Percentiles rank a stretch among this genome's conserved stretches.
Conservation (phyloP, 2,888 invertebrate genomes). For the Dolichomitus sp. region DNA sequence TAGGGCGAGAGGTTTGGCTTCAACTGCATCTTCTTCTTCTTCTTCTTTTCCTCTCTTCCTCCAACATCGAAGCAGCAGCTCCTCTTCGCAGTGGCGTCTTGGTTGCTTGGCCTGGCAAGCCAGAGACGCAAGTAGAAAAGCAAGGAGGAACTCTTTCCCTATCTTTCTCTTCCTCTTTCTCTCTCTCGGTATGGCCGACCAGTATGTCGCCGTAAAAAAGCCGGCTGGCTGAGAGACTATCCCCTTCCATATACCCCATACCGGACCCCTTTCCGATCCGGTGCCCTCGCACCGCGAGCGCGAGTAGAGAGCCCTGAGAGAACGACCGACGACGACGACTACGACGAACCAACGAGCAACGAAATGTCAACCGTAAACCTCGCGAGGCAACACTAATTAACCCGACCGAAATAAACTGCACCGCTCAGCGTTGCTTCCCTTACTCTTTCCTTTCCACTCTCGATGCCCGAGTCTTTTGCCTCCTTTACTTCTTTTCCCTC, state of each 20-base stretch:
- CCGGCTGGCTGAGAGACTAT: constrained; percentile 75
- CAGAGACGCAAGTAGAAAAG: constrained; percentile 45
- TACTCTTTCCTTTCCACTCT: constrained; percentile 44
- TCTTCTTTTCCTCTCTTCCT: constrained; percentile 48
- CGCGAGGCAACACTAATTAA: constrained; percentile 86
- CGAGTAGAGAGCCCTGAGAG: constrained; percentile 29
- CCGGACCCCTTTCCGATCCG: constrained; percentile 67
- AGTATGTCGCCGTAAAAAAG: constrained; percentile 83
- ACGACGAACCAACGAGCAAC: constrained; percentile 80
- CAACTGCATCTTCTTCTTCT: constrained; percentile 49
- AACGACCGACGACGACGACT: constrained; percentile 57
- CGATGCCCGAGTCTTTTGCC: constrained; percentile 63
- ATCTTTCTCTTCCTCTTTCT: constrained; percentile 30
- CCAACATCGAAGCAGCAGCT: constrained; percentile 6
- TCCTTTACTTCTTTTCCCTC: constrained; percentile 48
- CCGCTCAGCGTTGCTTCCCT: constrained; percentile 74
- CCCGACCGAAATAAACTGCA: constrained; percentile 85
- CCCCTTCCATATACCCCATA: constrained; percentile 67
- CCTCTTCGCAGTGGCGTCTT: constrained; percentile 25
- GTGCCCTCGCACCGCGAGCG: constrained; percentile 54
- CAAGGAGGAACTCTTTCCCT: constrained; percentile 50
- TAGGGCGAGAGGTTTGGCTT: constrained; percentile 70
- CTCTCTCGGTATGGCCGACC: constrained; percentile 79
- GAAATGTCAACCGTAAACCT: constrained; percentile 86
- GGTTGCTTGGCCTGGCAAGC: constrained; percentile 44